phyloP scores from a whole-genome alignment of 2,113 vertebrate species.

The Passer domesticus region DNA sequence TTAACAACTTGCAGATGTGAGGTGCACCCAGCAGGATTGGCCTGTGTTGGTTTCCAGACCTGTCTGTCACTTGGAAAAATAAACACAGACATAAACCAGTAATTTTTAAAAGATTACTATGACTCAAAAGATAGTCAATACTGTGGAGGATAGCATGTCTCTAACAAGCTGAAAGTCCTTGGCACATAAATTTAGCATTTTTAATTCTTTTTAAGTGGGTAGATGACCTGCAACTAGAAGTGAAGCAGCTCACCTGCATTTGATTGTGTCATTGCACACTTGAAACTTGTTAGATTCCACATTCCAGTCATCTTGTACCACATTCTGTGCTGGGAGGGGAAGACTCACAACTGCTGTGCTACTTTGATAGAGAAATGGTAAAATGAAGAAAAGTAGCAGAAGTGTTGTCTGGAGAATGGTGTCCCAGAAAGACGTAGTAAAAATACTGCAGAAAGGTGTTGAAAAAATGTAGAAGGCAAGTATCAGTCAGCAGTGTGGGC shows the following conservation, averaged over 20 bases:
- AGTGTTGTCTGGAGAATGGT: background rate
- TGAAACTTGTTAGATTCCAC: background rate
- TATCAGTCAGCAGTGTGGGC: background rate
- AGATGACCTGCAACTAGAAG: background rate
- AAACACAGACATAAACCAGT: background rate
- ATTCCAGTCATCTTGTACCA: rapidly evolving
- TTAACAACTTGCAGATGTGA: background rate
- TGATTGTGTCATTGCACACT: background rate
- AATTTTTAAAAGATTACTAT: background rate
- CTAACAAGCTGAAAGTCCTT: background rate
- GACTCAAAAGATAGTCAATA: background rate
- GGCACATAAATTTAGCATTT: background rate
- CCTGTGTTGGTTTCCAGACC: background rate
- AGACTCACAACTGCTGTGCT: background rate
- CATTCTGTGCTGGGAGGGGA: background rate
- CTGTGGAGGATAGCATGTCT: background rate
- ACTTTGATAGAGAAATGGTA: background rate
- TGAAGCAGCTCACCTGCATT: background rate
- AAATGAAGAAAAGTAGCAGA: background rate
- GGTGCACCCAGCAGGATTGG: background rate
- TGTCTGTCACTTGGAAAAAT: background rate
- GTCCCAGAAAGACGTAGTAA: background rate
- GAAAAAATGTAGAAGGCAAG: background rate
- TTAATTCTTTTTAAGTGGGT: background rate
- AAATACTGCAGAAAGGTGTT: background rate